Conservation (phyloP, 1,140 invertebrate genomes). For the Drosophila asahinai region DNA sequence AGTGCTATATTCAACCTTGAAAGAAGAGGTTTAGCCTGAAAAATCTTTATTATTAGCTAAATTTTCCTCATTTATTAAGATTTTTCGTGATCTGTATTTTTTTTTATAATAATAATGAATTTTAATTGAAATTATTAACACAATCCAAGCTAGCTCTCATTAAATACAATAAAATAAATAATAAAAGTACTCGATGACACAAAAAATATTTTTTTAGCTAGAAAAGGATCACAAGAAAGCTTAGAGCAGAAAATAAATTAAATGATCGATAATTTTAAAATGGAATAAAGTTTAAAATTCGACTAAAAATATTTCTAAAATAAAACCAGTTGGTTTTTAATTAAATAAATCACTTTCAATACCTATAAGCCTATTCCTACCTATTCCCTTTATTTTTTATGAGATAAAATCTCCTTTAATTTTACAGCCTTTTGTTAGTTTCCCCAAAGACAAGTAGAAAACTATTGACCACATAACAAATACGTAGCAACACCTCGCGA, state of each 20-base stretch:
- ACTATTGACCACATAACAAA: conserved; percentile 15
- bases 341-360: neutral
- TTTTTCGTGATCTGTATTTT: no score
- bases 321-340: neutral
- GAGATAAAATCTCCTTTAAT: neutral
- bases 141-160: no score
- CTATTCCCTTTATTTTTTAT: neutral
- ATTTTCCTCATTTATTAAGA: no score
- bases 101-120: neutral
- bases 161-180: neutral
- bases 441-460: neutral
- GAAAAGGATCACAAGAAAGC: neutral
- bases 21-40: no score
- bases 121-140: neutral
- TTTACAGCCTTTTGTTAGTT: conserved; percentile 7
- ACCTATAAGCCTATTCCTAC: neutral
- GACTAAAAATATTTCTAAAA: neutral
- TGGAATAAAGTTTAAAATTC: neutral
- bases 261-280: neutral
- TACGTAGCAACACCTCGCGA: conserved; percentile 2
- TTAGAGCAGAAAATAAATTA: neutral
- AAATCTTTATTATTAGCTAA: neutral
- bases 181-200: no score
- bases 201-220: neutral
- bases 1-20: no score